Evolutionary conservation across 37 sponge, comb jelly and placozoan species (phyloP), one percentile per base, ranked within the genome.

Genomic region (Lycopodina hypogea): DNA sequence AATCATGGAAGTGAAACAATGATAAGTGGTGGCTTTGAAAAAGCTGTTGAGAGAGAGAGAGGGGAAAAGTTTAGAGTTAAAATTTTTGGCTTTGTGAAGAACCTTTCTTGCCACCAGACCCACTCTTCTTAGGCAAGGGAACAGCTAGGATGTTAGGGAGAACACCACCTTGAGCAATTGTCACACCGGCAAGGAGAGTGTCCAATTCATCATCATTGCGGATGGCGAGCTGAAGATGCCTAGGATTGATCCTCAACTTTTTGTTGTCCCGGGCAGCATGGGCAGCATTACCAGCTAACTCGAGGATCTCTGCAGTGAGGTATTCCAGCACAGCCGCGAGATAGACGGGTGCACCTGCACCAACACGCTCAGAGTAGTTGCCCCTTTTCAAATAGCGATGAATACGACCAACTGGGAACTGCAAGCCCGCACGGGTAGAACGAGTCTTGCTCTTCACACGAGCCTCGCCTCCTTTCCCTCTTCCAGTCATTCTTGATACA

Each of bases 211-310:
- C 99, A 68, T 98, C 99, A 69, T 98, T 98, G 51, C 99, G 67
- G 88, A 98, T 92, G 84, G 99, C 99, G 28, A 98, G 88, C 66
- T 98, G 99, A 48, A 98, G 96, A 89, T 98, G 99, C 28, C 99
- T 88, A 29, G 99, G 99, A 82, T 92, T 95, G 77, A 98, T 95
- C 68, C 99, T 84, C 80, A 86, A 86, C 81, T 98, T 98, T 94
- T 98, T 98, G 96, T 98, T 98, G 96, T 98, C 99, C 74, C 99
- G 91, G 63, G 99, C 99, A n/a, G n/a, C n/a, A n/a, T n/a, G n/a
- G n/a, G n/a, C n/a, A 40, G 99, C 99, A 76, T 98, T 98, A 67
- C 99, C 99, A 48, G 99, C 99, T 92, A 98, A 76, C 86, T 98
- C 99, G 34, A 98, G 90, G 83, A 98, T 94, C 86, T 98, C 99